Base-by-base conservation (phyloP, 2,797 vertebrate genomes). In the Amniataba percoides region DNA sequence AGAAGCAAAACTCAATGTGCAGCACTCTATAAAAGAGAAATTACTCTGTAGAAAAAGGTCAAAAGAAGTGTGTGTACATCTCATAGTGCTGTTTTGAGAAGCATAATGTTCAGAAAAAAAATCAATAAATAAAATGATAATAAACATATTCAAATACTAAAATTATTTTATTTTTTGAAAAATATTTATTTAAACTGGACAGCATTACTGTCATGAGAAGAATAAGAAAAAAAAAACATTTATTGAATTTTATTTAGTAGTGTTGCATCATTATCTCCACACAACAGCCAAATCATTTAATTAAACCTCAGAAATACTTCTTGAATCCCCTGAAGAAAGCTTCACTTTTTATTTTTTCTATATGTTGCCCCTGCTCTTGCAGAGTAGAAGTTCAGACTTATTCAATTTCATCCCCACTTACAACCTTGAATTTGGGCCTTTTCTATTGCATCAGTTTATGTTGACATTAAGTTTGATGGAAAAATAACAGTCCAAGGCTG, bases 381-480 rank as follows among this genome's bases (percentile, higher is more conserved):
- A 42, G 59, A 61, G 40, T 48, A 34, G 75, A 77, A 46, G 46
- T 68, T 82, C 4, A 18, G n/a, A 71, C 68, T 36, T 40, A 15
- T 78, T 71, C 16, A 71, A 12, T 72, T 56, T 61, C n/a, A 59
- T 57, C 42, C 2, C 82, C 34, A 45, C 19, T 42, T 23, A 36
- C 57, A 78, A 60, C 63, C 65, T 76, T 68, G 57, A 65, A 45
- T 60, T 51, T 31, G 5, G 6, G 0, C 21, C 11, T 21, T 52
- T 76, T 78, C 21, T 65, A 49, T 27, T 42, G 16, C 75, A 75
- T 70, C 51, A 31, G 7, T 58, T 77, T 31, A 71, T 56, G 56
- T 43, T 84, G 51, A 59, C 34, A 63, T 83, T 59, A 72, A 64
- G 68, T 21, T 34, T 2, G 40, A 66, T 40, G 23, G 36, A n/a